These are phyloP conservation scores for Tiliacea citrago DNA, from an alignment of 2,888 invertebrate species.

Conservation along the genomic window DNA sequence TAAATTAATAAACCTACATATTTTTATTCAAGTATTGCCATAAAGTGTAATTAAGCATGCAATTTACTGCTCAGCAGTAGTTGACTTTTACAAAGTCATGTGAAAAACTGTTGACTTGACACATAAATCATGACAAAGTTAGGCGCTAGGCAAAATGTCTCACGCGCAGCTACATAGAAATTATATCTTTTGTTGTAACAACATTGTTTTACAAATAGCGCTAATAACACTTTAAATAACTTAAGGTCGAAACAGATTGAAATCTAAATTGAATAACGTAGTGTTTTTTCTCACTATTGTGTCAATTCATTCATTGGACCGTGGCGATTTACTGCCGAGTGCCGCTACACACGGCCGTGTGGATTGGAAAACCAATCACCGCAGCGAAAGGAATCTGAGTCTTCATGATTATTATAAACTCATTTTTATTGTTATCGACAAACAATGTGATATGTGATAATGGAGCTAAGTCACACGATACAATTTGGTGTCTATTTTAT, in stretches of 20 bases:
- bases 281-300: slow-evolving; percentile 84
- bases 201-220: slow-evolving; percentile 81
- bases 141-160: slow-evolving; percentile 69
- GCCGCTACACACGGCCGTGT: slow-evolving; percentile 66
- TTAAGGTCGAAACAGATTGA: slow-evolving; percentile 77
- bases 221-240: slow-evolving; percentile 79
- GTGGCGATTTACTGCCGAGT: slow-evolving; percentile 66
- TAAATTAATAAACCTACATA: slow-evolving; percentile 12
- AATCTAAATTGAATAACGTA: slow-evolving; percentile 80
- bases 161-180: slow-evolving; percentile 68
- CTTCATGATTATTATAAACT: slow-evolving; percentile 6
- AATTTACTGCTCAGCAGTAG: slow-evolving; percentile 16
- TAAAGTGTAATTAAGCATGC: slow-evolving; percentile 24
- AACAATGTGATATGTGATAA: too few species aligned
- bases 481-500: neutral
- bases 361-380: slow-evolving; percentile 35
- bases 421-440: neutral
- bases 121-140: slow-evolving; percentile 68
- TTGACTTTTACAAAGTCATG: slow-evolving; percentile 56
- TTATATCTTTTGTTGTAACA: slow-evolving; percentile 77
- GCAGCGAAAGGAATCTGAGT: neutral
- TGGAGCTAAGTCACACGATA: neutral
- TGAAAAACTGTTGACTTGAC: slow-evolving; percentile 58
- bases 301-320: slow-evolving; percentile 76
- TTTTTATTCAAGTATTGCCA: slow-evolving; percentile 7